Base-by-base conservation (phyloP, 2,797 vertebrate genomes). In the Sebastes elongatus region DNA sequence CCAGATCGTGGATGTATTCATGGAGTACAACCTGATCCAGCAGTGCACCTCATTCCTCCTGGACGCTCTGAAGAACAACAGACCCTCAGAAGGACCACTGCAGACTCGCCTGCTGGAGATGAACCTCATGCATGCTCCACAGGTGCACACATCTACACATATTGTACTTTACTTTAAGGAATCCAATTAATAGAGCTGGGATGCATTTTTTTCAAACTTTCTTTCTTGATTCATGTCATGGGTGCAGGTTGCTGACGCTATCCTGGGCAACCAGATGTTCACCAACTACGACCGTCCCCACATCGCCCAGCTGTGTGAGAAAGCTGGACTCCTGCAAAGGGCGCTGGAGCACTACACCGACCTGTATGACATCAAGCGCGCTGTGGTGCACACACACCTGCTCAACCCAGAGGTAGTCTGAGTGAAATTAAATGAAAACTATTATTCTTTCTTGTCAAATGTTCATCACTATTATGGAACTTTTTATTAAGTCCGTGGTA, bases 101-200 rank as follows among this genome's bases (percentile, higher is more conserved):
- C 98, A 99, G 92, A 99, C 98, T 1, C 97, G 98, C 76, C 95
- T 99, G 88, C 95, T 99, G 85, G 97, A 99, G 94, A 98, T 99
- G 97, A 99, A 98, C 92, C 97, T 99, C 84, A 99, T 99, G 97
- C 98, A 99, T 25, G 98, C 98, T 1, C 98, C 98, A 87, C 98
- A 99, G 95, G 98, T 99, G 80, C 35, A 71, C 27, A 27, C 38
- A 42, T 60, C 10, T n/a, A n/a, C 33, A 28, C 33, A 22, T 7
- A 16, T 14, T 60, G 14, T 23, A 38, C 28, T 62, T 18, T 23
- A 38, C 28, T 27, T 4, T 35, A 49, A 63, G 11, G 2, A 38
- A 49, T 33, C 32, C 2, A 11, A 1, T 61, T 18, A 16, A 23
- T 46, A 38, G 27, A 72, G 11, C 52, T 13, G 0, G 2, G 4